Percentiles rank a stretch among this genome's conserved stretches.
Evolutionary conservation across 2,797 vertebrate genomes (phyloP).

Genomic region (Hapalemur alaotrensis): DNA sequence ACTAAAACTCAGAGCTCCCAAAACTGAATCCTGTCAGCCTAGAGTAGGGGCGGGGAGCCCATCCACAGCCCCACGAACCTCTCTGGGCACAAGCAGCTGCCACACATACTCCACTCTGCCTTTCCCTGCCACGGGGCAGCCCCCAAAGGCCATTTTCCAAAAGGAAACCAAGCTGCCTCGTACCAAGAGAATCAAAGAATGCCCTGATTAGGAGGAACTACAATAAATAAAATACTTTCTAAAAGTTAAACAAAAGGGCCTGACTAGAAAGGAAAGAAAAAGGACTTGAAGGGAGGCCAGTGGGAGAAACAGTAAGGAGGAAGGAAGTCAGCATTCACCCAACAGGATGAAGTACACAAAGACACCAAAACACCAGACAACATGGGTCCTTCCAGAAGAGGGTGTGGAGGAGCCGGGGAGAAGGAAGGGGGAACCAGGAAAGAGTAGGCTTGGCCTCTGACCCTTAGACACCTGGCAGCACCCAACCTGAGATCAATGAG

Average conservation of each 20-base stretch:
- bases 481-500: neutral
- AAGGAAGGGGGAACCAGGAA: conserved; percentile 37
- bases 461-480: neutral
- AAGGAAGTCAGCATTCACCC: conserved; percentile 47
- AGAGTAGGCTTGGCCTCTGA: neutral
- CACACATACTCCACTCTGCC: neutral
- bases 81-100: neutral
- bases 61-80: neutral
- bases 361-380: conserved; percentile 13
- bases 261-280: conserved; percentile 54
- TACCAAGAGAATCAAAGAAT: conserved; percentile 42
- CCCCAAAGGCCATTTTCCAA: neutral
- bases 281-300: conserved; percentile 43
- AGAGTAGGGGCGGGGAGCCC: neutral
- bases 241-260: conserved; percentile 58
- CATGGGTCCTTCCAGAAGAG: neutral
- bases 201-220: conserved; percentile 22
- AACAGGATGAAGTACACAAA: conserved; percentile 56
- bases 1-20: neutral
- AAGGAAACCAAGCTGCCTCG: conserved; percentile 32
- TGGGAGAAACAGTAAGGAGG: conserved; percentile 38
- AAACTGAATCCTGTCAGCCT: neutral
- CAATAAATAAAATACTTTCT: conserved; percentile 21
- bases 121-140: neutral
- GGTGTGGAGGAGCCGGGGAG: neutral